A percentile compares a stretch with the other conserved stretches of the same genome.
phyloP scores from a whole-genome alignment of 2,888 invertebrate species.

The Pseudolycoriella hygida region DNA sequence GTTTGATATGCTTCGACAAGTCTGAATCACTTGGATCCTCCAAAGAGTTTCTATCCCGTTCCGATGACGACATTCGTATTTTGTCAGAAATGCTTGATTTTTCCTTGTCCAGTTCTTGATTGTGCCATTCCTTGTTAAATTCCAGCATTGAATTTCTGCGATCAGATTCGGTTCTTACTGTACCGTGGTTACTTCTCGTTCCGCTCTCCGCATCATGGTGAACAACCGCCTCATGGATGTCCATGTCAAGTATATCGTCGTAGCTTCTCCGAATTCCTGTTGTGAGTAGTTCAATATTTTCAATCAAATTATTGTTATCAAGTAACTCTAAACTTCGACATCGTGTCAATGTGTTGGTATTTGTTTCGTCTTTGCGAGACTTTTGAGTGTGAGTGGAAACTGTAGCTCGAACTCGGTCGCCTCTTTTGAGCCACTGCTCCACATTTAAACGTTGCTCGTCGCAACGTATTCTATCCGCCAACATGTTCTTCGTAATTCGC shows the following conservation, averaged over 20 bases:
- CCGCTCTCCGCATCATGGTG: constrained; percentile 2
- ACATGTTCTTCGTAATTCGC: constrained; percentile 36
- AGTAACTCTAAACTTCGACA: constrained; percentile 56
- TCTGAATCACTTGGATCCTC: background rate
- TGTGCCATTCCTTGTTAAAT: background rate
- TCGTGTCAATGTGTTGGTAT: constrained; percentile 40
- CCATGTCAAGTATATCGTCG: constrained; percentile 24
- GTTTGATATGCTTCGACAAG: background rate
- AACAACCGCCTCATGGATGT: constrained; percentile 16
- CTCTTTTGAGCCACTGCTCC: constrained; percentile 50
- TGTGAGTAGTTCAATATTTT: constrained; percentile 21
- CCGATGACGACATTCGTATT: constrained; percentile 2
- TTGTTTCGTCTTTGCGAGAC: constrained; percentile 35
- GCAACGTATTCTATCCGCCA: constrained; percentile 22
- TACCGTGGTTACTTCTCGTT: background rate
- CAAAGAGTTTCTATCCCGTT: background rate
- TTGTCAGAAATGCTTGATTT: constrained; percentile 3
- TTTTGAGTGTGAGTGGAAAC: constrained; percentile 31
- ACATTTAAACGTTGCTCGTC: constrained; percentile 44
- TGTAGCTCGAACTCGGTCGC: constrained; percentile 40
- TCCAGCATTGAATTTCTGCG: background rate
- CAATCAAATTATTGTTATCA: constrained; percentile 28
- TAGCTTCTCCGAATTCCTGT: constrained; percentile 32
- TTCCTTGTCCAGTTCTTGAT: background rate
- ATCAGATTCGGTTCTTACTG: background rate